phyloP scores from a whole-genome alignment of 2,113 vertebrate genomes.

The Melanocharis versteri region DNA sequence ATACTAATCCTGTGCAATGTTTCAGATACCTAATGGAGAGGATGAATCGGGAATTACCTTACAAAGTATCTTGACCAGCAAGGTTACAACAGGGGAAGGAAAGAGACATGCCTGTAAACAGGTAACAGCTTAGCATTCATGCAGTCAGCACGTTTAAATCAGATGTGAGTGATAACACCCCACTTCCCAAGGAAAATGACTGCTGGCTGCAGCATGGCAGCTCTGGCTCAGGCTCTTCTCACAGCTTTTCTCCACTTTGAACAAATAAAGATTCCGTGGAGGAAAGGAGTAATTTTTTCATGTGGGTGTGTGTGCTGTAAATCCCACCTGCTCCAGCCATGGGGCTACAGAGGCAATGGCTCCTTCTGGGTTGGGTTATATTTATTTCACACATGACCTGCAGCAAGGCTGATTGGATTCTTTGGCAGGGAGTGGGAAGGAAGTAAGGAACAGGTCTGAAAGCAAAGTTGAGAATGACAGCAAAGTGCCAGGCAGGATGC shows the following conservation, averaged over 20 bases:
- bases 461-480: background rate
- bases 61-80: background rate
- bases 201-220: fast-evolving
- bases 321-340: background rate
- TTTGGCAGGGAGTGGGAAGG: background rate
- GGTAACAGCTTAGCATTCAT: background rate
- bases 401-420: background rate
- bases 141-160: background rate
- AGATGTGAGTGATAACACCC: background rate
- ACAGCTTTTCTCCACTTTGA: background rate
- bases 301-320: background rate
- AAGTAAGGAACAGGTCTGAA: background rate
- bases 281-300: background rate
- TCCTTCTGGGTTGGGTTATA: background rate
- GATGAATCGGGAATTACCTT: background rate
- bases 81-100: background rate
- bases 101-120: fast-evolving
- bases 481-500: background rate
- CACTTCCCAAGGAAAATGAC: background rate
- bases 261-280: background rate
- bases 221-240: background rate
- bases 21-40: background rate
- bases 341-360: background rate
- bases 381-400: fast-evolving
- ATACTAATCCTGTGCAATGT: background rate